Base-by-base conservation (phyloP, 1,140 invertebrate genomes). In the Drosophila subobscura region DNA sequence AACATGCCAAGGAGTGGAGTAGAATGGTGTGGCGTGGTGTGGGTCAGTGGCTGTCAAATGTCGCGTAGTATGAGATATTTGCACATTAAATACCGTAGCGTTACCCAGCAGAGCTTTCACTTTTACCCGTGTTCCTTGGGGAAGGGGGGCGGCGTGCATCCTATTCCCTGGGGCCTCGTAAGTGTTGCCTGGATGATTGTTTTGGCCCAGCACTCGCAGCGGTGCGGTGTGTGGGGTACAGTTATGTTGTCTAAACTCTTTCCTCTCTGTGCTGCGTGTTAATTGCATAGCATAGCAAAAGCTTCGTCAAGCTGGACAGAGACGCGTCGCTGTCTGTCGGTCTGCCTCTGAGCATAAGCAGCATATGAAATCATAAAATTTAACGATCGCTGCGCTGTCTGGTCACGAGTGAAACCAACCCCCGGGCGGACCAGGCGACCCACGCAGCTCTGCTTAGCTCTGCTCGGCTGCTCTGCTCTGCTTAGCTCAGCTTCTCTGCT, bases 21-120 rank as follows among this genome's bases (percentile, higher is more conserved):
- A 58, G 72, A 22, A 50, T 37, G 33, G 10, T 3, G 2, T 22
- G 20, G 27, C 16, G 33, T 47, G 46, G 59, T 40, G 73, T 68
- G 63, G 65, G 65, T 68, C 65, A 68, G 65, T 68, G 65, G 63
- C 55, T 70, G 66, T 29, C 6, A 22, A 50, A 46, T 49, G 27
- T 22, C 29, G 44, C 33, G 55, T 63, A 71, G 83, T 72, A 68
- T 83, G 77, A 76, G 84, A 44, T 89, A 63, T 89, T 89, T 89
- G 85, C 76, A 90, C 83, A 78, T 90, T 84, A 90, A 90, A 90
- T 88, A 84, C 77, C 77, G 72, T 72, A 67, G 79, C 74, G 78
- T 73, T 76, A 59, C 52, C 37, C 42, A 47, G 40, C 20, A 51
- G 67, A 44, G 65, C 78, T 84, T 84, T 79, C 75, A 79, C 80